Evolutionary conservation across 2,888 invertebrate species (phyloP), one percentile per base, ranked within the genome.

Genomic region (Biston betularia): DNA sequence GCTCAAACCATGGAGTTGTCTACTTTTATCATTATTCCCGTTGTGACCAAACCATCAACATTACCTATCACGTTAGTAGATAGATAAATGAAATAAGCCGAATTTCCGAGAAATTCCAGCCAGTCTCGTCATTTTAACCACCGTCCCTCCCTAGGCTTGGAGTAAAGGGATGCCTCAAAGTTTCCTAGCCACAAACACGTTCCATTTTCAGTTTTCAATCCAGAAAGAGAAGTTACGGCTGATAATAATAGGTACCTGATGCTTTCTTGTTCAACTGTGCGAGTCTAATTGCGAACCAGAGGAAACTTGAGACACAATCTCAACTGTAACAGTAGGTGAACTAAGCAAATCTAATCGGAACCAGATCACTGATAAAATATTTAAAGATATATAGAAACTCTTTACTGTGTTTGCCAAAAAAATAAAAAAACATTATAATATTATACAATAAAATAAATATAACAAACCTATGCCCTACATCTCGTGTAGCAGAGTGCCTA

Each of bases 281-380:
- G 75, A 75, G 75, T 74, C 75, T 82, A 80, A 82, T 81, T 80
- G 75, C 68, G 64, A 61, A 65, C 69, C 65, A 61, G 69, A 72
- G 73, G 70, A 67, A 70, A 70, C 64, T 62, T 70, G 49, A 68
- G 64, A 63, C 60, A 61, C 52, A 58, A 57, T 33, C 40, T 24
- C 9, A 40, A 15, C 24, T 15, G 38, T 11, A 12, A n/a, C 62
- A 62, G 64, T 58, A 64, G 11, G 34, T 1, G 15, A 58, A 11
- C n/a, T 44, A 24, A 24, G 24, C 24, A 24, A 24, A 24, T 1
- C 24, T 24, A 24, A 24, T 24, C 1, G 1, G 3, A 24, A 24
- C 24, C 24, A 24, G 24, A 24, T 24, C 1, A 24, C 24, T 24
- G 24, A 24, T 24, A 24, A 24, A 24, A 24, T 24, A 24, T 24